Evolutionary conservation across 2,797 vertebrate species (phyloP).

Genomic region (Myotis daubentonii): DNA sequence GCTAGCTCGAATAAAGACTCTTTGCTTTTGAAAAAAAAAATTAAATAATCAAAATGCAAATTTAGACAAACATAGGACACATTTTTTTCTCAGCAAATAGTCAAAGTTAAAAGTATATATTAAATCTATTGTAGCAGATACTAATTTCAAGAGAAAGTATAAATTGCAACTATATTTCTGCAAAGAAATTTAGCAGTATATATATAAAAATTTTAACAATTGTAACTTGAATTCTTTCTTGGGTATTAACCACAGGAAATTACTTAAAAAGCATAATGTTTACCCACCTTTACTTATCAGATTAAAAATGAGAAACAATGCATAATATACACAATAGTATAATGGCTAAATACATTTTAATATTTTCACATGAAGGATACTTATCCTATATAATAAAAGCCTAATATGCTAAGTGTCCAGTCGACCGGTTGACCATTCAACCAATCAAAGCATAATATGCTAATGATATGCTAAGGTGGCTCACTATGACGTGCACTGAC

Average conservation of each 20-base stretch:
- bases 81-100: not conserved
- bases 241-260: not conserved
- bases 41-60: not conserved
- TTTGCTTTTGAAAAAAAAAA: too few species aligned
- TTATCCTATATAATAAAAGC: not conserved
- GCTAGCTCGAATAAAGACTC: too few species aligned
- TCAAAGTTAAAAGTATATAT: not conserved
- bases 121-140: not conserved
- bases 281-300: not conserved
- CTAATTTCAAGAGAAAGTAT: conserved; percentile 2
- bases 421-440: too few species aligned
- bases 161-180: not conserved
- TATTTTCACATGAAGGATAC: not conserved
- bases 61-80: not conserved
- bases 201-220: not conserved
- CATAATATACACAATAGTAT: not conserved
- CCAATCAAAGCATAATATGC: too few species aligned
- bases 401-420: too few species aligned
- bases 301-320: not conserved
- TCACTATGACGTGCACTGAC: too few species aligned
- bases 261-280: not conserved
- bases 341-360: not conserved
- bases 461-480: too few species aligned
- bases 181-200: not conserved
- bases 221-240: not conserved